phyloP scores from a whole-genome alignment of 1,140 invertebrate genomes.

The Catajapyx aquilonaris region DNA sequence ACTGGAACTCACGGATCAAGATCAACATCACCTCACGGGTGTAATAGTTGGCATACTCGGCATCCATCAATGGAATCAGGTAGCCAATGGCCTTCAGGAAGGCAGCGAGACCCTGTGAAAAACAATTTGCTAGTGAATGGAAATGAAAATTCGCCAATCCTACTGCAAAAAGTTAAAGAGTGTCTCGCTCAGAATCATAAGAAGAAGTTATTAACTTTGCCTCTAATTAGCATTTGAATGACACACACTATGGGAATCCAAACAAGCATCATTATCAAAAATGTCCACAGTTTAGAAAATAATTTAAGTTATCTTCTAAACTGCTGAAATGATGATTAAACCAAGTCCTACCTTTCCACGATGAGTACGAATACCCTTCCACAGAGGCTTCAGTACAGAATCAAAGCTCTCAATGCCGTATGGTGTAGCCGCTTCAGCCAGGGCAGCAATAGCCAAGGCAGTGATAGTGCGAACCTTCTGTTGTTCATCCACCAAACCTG shows the following conservation, averaged over 20 bases:
- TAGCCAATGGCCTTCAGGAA: slow-evolving; percentile 99
- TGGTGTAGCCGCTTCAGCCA: slow-evolving; percentile 94
- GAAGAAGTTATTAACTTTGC: too few species aligned
- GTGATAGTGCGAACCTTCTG: slow-evolving; percentile 86
- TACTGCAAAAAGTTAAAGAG: slow-evolving; percentile 1
- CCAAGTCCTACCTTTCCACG: slow-evolving; percentile 60
- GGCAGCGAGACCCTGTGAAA: slow-evolving; percentile 64
- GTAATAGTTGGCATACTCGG: slow-evolving; percentile 99
- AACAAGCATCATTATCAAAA: too few species aligned
- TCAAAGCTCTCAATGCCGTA: slow-evolving; percentile 99
- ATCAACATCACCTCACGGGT: slow-evolving; percentile 99
- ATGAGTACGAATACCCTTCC: slow-evolving; percentile 97
- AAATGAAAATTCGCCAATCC: too few species aligned
- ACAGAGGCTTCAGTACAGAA: slow-evolving; percentile 93
- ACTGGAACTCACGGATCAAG: slow-evolving; percentile 96
- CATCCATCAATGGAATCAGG: slow-evolving; percentile 97
- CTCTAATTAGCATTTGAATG: too few species aligned
- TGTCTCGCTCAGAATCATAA: too few species aligned
- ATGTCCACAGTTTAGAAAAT: too few species aligned
- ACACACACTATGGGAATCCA: too few species aligned
- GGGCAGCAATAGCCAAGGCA: slow-evolving; percentile 89
- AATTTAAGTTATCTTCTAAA: too few species aligned
- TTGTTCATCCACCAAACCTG: slow-evolving; percentile 42
- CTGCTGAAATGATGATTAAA: too few species aligned
- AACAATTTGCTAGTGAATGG: too few species aligned